These are phyloP conservation scores for Onychomys torridus DNA, from an alignment of 2,797 vertebrate genomes.

Conservation along the genomic window DNA sequence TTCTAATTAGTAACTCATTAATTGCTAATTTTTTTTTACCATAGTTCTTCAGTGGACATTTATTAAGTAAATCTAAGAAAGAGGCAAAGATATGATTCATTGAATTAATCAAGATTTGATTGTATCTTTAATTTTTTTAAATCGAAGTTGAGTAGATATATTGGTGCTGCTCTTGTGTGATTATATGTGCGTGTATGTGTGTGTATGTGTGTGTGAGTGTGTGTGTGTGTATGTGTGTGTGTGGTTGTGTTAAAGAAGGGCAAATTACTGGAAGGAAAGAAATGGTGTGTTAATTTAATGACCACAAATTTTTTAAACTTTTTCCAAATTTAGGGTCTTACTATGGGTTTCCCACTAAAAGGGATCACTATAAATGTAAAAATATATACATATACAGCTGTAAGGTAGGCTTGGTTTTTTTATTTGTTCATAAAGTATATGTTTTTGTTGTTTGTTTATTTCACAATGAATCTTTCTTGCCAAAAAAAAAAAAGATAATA, in stretches of 20 bases:
- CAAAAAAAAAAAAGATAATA: conserved; percentile 77
- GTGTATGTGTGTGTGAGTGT: background rate
- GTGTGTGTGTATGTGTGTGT: background rate
- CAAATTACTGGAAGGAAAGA: conserved; percentile 73
- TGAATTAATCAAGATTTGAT: conserved; percentile 83
- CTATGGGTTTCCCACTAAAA: conserved; percentile 82
- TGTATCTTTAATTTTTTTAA: conserved; percentile 78
- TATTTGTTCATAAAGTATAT: conserved; percentile 76
- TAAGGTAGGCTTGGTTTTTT: conserved; percentile 74
- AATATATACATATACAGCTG: conserved; percentile 20
- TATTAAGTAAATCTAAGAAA: conserved; percentile 85
- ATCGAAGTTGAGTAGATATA: conserved; percentile 81
- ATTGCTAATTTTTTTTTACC: conserved; percentile 83
- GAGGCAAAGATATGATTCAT: conserved; percentile 82
- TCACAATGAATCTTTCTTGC: conserved; percentile 77
- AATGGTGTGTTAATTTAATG: conserved; percentile 81
- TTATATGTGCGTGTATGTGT: conserved; percentile 70
- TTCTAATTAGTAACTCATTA: conserved; percentile 83
- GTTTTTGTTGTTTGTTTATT: conserved; percentile 75
- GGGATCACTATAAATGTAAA: conserved; percentile 66
- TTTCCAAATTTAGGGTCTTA: conserved; percentile 85
- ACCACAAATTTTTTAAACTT: conserved; percentile 66
- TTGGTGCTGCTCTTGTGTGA: conserved; percentile 86
- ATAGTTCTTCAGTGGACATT: conserved; percentile 83
- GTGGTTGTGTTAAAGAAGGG: conserved; percentile 73